phyloP scores from a whole-genome alignment of 2,888 invertebrate species.

The Arenicola marina region DNA sequence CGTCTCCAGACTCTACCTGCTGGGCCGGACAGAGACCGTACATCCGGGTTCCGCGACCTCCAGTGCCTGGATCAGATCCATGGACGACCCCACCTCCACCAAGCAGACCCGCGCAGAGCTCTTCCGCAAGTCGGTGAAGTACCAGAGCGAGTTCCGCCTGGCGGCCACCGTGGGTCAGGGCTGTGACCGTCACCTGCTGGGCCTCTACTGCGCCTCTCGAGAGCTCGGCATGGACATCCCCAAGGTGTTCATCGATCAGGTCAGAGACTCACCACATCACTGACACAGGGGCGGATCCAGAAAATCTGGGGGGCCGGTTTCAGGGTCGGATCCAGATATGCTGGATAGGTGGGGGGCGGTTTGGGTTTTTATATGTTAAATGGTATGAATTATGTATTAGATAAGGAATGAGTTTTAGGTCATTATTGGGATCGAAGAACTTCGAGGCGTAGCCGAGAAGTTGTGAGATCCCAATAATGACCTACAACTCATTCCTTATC shows the following conservation, averaged over 20 bases:
- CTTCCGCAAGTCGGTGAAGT: slow-evolving; percentile 39
- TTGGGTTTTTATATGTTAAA: too few species aligned
- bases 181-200: slow-evolving; percentile 67
- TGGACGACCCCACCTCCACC: slow-evolving; percentile 38
- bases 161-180: slow-evolving; percentile 56
- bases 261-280: too few species aligned
- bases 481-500: too few species aligned
- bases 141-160: slow-evolving; percentile 41
- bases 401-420: too few species aligned
- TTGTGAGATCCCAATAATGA: too few species aligned
- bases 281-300: too few species aligned
- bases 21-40: slow-evolving; percentile 69
- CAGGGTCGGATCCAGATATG: too few species aligned
- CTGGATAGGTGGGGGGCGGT: too few species aligned
- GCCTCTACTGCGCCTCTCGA: slow-evolving; percentile 52
- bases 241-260: slow-evolving; percentile 41
- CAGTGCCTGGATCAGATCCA: slow-evolving; percentile 47
- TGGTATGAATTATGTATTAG: too few species aligned
- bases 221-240: slow-evolving; percentile 43
- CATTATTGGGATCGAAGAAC: too few species aligned
- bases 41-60: slow-evolving; percentile 66
- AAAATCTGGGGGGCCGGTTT: too few species aligned
- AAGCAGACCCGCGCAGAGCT: slow-evolving; percentile 36
- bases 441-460: too few species aligned
- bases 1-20: slow-evolving; percentile 10